These are phyloP conservation scores for Lepus townsendii DNA, from an alignment of 2,797 vertebrate species.

Conservation along the genomic window DNA sequence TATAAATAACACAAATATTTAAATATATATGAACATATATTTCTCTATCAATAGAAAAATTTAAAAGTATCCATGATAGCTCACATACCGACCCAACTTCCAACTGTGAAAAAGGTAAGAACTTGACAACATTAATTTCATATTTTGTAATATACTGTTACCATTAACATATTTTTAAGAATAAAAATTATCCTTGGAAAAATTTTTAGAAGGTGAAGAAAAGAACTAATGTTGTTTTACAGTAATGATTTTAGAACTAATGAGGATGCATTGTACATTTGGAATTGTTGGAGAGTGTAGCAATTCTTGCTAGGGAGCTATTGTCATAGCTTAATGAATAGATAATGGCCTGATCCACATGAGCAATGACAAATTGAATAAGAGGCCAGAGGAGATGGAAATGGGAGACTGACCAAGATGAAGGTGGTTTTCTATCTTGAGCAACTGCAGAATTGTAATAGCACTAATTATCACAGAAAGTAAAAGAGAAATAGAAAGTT, in stretches of 20 bases:
- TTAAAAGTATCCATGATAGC: background rate
- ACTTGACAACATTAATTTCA: background rate
- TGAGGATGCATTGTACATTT: background rate
- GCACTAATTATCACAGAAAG: background rate
- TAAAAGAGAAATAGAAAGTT: background rate
- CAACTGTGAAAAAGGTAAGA: background rate
- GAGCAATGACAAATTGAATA: background rate
- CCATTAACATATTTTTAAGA: background rate
- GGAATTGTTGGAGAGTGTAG: background rate
- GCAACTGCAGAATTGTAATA: background rate
- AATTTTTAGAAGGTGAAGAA: background rate
- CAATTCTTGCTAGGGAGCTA: background rate
- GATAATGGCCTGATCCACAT: background rate
- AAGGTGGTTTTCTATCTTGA: background rate
- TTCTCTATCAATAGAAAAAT: constrained; percentile 2
- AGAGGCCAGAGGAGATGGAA: background rate
- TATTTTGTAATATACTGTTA: background rate
- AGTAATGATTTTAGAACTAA: constrained; percentile 27
- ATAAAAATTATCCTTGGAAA: background rate
- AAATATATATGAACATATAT: background rate
- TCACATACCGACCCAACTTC: background rate
- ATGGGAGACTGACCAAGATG: background rate
- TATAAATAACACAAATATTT: constrained; percentile 10
- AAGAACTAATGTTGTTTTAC: background rate
- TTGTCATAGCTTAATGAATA: background rate